Percentiles rank a stretch among this genome's conserved stretches.
These are phyloP conservation scores for Anguilla rostrata DNA, from an alignment of 2,113 vertebrate genomes.

Conservation along the genomic window DNA sequence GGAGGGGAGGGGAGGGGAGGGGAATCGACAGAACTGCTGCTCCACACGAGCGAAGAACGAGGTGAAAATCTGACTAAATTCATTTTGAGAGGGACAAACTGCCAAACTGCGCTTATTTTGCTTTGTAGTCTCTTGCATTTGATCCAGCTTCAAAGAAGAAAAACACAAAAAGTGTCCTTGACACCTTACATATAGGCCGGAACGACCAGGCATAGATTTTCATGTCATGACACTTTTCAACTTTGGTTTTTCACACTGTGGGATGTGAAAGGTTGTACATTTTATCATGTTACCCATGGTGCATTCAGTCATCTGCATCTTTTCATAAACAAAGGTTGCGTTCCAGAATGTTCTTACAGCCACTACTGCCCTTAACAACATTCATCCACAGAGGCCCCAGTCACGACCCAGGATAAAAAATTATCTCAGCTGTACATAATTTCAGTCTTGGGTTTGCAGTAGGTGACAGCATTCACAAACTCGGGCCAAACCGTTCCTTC, in stretches of 20 bases:
- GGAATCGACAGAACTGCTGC: background rate
- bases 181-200: background rate
- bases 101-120: background rate
- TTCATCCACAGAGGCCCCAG: background rate
- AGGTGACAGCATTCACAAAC: no score
- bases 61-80: background rate
- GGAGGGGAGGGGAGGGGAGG: background rate
- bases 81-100: background rate
- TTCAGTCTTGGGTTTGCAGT: background rate
- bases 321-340: background rate
- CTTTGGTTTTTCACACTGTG: background rate
- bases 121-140: background rate
- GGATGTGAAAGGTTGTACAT: background rate
- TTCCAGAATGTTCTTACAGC: background rate
- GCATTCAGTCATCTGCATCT: background rate
- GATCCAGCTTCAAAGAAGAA: background rate
- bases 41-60: background rate
- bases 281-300: background rate
- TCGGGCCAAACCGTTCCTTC: no score
- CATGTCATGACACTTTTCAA: background rate
- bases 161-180: background rate
- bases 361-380: background rate
- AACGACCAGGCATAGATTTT: background rate
- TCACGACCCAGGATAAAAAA: background rate
- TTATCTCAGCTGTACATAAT: no score